Evolutionary conservation across 1,140 invertebrate genomes (phyloP), one percentile per base, ranked within the genome.

Genomic region (Zaprionus lachaisei): DNA sequence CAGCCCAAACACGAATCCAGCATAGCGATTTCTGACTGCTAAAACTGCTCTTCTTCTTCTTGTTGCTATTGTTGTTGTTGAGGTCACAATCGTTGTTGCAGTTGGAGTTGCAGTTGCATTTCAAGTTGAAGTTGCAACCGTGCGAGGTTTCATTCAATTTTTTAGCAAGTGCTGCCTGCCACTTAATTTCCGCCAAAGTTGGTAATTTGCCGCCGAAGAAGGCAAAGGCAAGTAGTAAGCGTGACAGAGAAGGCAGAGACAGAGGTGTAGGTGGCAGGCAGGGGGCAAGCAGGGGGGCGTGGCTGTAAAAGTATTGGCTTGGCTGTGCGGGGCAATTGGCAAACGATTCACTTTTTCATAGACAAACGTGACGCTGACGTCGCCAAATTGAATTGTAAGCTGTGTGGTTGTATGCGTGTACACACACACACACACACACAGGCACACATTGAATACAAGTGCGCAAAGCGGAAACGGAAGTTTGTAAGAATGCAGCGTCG

Each of bases 161-260:
- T 47, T 66, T 74, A 57, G 70, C 69, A 49, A 77, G 68, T 68
- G 77, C 56, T 63, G 83, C 79, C 77, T 86, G 83, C 83, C 84
- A 86, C 83, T 86, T 86, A 86, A 86, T 86, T 86, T 86, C 83
- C 83, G 77, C 83, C 77, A 87, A 86, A 86, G 83, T 86, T 86
- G 72, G 83, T 85, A 84, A 84, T 84, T 84, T 84, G 67, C 67
- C 66, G 38, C 17, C 37, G 55, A 31, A 34, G 31, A 2, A 47
- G 12, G 70, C 20, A 37, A 44, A 20, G 41, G 38, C 28, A 20
- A 41, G 54, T 24, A 38, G 55, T 41, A 38, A 20, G 2, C 12
- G 47, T 17, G 17, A 34, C 31, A 34, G 31, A 11, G 31, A 4
- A 31, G 28, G 26, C 26, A 28, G 26, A 28, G 5, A 6, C 1